These are phyloP conservation scores for Neodon shergylaensis DNA, from an alignment of 2,113 vertebrate species.

Conservation along the genomic window DNA sequence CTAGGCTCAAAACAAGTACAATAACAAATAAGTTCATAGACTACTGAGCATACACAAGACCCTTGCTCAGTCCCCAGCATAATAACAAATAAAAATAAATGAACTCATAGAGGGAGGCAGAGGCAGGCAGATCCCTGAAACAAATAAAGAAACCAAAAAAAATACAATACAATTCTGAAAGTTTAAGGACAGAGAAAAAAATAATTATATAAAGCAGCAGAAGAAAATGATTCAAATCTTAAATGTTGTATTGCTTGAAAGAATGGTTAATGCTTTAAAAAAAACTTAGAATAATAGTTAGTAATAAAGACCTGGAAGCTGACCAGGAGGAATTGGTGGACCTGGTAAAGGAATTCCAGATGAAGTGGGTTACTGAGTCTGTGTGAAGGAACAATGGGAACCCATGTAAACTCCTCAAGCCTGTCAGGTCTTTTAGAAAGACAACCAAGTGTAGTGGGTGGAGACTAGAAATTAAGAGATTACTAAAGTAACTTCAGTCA, in stretches of 20 bases:
- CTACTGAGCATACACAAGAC: not conserved
- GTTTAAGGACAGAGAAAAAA: not conserved
- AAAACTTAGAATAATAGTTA: not conserved
- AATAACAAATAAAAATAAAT: not conserved
- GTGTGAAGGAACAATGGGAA: not conserved
- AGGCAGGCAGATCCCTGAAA: not conserved
- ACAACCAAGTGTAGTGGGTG: accelerated
- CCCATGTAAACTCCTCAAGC: not conserved
- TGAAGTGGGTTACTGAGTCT: not conserved
- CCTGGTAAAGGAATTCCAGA: not conserved
- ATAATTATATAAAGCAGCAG: not conserved
- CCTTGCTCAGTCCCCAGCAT: not conserved
- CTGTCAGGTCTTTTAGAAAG: not conserved
- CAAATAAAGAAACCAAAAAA: not conserved
- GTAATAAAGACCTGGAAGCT: not conserved
- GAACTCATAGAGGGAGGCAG: not conserved
- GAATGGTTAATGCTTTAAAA: not conserved
- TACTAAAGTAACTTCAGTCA: not conserved
- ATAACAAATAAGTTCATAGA: not conserved
- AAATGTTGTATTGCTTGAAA: not conserved
- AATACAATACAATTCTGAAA: not conserved
- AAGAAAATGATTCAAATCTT: not conserved
- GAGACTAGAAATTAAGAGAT: not conserved
- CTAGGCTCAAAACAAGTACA: not conserved
- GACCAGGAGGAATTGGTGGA: not conserved